Evolutionary conservation across 2,113 vertebrate species (phyloP).

Genomic region (Ploceus nigricollis): DNA sequence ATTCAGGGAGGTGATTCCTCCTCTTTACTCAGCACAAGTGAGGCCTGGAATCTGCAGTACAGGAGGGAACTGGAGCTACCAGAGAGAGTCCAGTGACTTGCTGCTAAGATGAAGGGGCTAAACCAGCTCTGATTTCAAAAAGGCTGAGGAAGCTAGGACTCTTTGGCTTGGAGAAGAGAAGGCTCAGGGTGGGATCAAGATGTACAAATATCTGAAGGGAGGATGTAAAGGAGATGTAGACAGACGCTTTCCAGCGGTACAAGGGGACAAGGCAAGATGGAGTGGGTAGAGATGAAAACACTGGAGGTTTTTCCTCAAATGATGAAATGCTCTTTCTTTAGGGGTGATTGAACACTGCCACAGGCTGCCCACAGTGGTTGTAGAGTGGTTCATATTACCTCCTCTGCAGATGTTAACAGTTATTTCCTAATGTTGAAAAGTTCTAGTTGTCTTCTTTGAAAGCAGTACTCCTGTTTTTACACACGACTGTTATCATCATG

Average conservation of each 20-base stretch:
- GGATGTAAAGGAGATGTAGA: background rate
- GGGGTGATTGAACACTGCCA: background rate
- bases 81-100: background rate
- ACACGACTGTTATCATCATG: fast-evolving
- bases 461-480: background rate
- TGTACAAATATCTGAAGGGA: background rate
- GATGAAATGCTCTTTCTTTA: background rate
- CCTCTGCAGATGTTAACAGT: background rate
- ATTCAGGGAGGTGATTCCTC: background rate
- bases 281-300: background rate
- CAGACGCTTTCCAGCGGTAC: background rate
- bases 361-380: background rate
- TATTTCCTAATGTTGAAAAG: background rate
- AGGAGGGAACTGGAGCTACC: background rate
- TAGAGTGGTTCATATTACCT: background rate
- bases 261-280: background rate
- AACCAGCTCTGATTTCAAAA: background rate
- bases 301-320: background rate
- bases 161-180: background rate
- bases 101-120: background rate
- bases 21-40: background rate
- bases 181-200: background rate
- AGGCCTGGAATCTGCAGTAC: background rate
- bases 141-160: background rate
- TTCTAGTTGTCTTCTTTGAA: background rate